Evolutionary conservation across 2,888 invertebrate species (phyloP).

Genomic region (Cylloceria caligata): DNA sequence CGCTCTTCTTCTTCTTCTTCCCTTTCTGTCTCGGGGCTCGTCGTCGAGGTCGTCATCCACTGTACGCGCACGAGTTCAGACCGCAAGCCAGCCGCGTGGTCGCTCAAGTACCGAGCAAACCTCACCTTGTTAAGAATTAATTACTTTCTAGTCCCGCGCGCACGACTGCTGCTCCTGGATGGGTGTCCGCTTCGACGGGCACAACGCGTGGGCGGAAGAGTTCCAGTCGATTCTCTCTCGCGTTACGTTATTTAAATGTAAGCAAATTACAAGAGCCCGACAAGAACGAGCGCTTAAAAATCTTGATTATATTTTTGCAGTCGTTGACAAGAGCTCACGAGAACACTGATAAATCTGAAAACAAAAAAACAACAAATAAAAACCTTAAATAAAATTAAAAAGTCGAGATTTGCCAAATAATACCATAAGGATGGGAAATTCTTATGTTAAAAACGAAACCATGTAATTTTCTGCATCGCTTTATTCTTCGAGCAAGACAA

Average conservation of each 20-base stretch:
- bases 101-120: constrained; percentile 75
- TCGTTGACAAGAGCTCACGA: not conserved
- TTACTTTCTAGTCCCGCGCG: constrained; percentile 75
- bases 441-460: too few species aligned
- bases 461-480: too few species aligned
- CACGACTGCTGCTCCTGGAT: constrained; percentile 60
- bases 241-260: constrained; percentile 70
- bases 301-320: not conserved
- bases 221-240: constrained; percentile 50
- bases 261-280: constrained; percentile 67
- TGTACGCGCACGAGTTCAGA: constrained; percentile 53
- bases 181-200: constrained; percentile 38
- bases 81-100: constrained; percentile 70
- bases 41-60: constrained; percentile 52
- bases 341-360: too few species aligned
- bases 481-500: too few species aligned
- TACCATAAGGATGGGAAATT: too few species aligned
- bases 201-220: too few species aligned
- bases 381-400: too few species aligned
- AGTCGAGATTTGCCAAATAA: too few species aligned
- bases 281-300: not conserved
- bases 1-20: constrained; percentile 37
- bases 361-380: too few species aligned
- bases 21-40: constrained; percentile 44
- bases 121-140: constrained; percentile 78